Evolutionary conservation across 2,797 vertebrate genomes (phyloP).

Genomic region (Sitta carolinensis): DNA sequence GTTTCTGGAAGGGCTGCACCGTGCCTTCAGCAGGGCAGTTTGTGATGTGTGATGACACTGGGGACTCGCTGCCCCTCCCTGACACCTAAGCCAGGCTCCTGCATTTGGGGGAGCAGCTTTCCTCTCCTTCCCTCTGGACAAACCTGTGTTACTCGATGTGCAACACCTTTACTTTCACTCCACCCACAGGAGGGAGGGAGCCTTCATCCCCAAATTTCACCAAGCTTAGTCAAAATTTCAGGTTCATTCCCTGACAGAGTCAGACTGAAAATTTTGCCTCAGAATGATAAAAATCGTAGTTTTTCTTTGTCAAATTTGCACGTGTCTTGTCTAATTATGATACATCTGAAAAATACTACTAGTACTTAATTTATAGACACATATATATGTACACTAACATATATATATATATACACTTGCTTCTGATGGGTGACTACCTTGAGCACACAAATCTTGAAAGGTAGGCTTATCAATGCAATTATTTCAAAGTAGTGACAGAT

Average conservation of each 20-base stretch:
- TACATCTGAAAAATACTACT: not conserved
- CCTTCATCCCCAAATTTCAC: not conserved
- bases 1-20: not conserved
- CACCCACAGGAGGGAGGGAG: not conserved
- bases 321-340: not conserved
- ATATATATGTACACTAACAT: not conserved
- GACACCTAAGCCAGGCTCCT: not conserved
- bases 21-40: not conserved
- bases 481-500: not conserved
- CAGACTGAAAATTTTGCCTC: not conserved
- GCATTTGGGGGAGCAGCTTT: not conserved
- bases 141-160: not conserved
- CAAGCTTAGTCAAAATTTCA: not conserved
- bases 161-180: not conserved
- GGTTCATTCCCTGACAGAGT: not conserved
- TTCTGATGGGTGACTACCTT: not conserved
- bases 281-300: not conserved
- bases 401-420: not conserved
- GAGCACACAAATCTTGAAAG: not conserved
- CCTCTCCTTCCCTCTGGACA: not conserved
- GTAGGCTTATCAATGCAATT: not conserved
- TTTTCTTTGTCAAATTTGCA: not conserved
- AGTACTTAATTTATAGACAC: not conserved
- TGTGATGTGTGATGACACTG: fast-evolving
- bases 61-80: not conserved